Conservation (phyloP, 64 coral and sea anemone species). For the Anthopleura sola region DNA sequence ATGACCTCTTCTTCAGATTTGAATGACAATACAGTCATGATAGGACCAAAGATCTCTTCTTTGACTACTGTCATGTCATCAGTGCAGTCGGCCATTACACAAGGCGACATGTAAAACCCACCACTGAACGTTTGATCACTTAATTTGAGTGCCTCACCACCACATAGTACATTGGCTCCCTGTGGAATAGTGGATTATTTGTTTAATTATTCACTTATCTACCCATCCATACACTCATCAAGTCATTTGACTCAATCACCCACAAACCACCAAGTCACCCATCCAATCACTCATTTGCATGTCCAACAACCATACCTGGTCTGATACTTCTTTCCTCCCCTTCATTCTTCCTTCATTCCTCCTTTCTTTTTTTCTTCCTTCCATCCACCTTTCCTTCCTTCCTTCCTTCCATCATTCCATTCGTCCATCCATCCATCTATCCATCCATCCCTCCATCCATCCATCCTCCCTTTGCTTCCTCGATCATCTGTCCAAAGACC, state of each 20-base stretch:
- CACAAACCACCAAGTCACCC: too few relatives aligned
- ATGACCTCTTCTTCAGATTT: constrained; percentile 81
- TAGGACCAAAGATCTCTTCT: constrained; percentile 97
- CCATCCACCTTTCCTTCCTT: too few relatives aligned
- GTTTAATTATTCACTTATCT: not conserved
- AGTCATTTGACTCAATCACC: too few relatives aligned
- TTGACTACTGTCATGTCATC: constrained; percentile 96
- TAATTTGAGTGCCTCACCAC: constrained; percentile 77
- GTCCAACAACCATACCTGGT: too few relatives aligned
- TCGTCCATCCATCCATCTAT: not conserved
- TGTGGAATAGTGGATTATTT: not conserved
- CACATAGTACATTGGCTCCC: constrained; percentile 90
- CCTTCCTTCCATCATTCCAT: too few relatives aligned
- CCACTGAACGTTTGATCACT: constrained; percentile 42
- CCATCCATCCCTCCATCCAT: not conserved
- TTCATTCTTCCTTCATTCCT: too few relatives aligned
- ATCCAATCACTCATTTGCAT: too few relatives aligned
- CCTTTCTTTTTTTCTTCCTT: too few relatives aligned
- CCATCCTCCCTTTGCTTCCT: not conserved
- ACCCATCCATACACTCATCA: too few relatives aligned
- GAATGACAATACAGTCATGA: constrained; percentile 94
- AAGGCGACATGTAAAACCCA: constrained; percentile 94
- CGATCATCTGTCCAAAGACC: not conserved
- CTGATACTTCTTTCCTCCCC: too few relatives aligned
- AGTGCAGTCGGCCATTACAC: constrained; percentile 84